Conservation (phyloP, 2,888 invertebrate genomes). For the Opisthograptis luteolata region DNA sequence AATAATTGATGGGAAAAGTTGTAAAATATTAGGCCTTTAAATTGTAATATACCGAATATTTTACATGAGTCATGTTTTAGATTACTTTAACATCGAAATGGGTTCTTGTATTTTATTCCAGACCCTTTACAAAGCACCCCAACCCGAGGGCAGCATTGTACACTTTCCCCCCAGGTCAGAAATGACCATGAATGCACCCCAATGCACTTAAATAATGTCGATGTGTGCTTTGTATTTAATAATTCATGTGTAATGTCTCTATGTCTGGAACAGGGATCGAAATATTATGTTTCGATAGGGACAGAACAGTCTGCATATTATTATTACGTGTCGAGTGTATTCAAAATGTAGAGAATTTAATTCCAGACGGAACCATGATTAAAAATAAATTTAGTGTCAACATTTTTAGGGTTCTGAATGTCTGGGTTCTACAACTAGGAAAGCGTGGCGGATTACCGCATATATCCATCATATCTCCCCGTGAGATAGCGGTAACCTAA, state of each 20-base stretch:
- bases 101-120: background rate
- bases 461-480: no score
- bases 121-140: constrained; percentile 2
- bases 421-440: no score
- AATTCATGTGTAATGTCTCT: constrained; percentile 3
- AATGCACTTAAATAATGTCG: background rate
- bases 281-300: no score
- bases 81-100: constrained; percentile 8
- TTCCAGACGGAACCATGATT: no score
- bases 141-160: constrained; percentile 3
- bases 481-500: no score
- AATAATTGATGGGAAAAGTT: constrained; percentile 10
- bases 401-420: no score
- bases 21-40: constrained; percentile 3
- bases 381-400: no score
- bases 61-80: background rate
- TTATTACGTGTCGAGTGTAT: no score
- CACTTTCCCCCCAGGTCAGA: constrained; percentile 10
- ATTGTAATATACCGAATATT: background rate
- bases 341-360: no score
- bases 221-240: background rate
- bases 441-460: no score
- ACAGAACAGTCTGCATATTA: no score
- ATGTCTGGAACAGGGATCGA: no score
- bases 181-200: constrained; percentile 9